Evolutionary conservation across 2,888 invertebrate genomes (phyloP).

Genomic region (Agapostemon virescens): DNA sequence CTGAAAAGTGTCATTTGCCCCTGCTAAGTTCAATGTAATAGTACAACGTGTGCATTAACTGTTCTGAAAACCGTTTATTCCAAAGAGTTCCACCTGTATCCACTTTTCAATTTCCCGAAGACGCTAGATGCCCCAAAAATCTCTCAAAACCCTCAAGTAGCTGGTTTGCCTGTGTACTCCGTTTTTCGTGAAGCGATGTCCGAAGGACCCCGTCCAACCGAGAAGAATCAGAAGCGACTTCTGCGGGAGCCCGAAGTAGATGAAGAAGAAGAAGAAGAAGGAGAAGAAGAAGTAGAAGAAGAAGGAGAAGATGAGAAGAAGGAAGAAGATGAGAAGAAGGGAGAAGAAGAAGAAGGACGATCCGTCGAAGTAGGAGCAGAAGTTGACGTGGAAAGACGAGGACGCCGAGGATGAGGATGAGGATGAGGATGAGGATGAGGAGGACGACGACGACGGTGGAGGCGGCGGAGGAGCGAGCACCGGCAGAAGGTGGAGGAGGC

Average conservation of each 20-base stretch:
- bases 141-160: background rate
- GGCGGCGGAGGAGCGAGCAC: constrained; percentile 32
- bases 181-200: constrained; percentile 23
- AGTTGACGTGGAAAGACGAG: constrained; percentile 14
- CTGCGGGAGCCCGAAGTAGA: constrained; percentile 6
- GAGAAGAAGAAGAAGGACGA: constrained; percentile 4
- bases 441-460: background rate
- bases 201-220: background rate
- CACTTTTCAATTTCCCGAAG: background rate
- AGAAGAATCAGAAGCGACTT: constrained; percentile 35
- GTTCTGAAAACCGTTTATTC: too few species aligned
- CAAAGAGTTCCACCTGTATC: too few species aligned
- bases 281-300: background rate
- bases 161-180: background rate
- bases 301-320: background rate
- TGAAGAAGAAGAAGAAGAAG: background rate
- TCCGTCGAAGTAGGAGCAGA: constrained; percentile 3
- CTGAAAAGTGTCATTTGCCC: too few species aligned
- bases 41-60: too few species aligned
- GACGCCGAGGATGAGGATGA: constrained; percentile 20
- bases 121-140: background rate
- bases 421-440: constrained; percentile 3
- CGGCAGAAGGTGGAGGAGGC: constrained; percentile 31
- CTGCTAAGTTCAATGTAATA: too few species aligned
- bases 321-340: background rate